phyloP scores from a whole-genome alignment of 2,797 vertebrate genomes.

The Hylomyscus alleni region DNA sequence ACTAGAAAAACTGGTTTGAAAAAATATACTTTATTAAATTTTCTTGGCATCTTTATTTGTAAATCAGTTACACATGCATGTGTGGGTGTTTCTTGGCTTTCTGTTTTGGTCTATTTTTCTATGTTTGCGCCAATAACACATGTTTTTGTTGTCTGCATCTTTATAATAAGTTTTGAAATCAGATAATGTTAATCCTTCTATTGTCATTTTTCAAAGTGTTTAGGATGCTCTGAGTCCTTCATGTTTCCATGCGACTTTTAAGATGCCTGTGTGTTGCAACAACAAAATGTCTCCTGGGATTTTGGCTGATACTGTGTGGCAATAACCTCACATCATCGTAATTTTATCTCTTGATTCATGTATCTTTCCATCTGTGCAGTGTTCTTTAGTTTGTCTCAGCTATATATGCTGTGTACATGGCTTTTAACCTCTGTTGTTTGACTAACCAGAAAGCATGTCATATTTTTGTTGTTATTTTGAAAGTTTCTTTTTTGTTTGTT shows the following conservation, averaged over 20 bases:
- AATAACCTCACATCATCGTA: neutral
- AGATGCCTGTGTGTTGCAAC: neutral
- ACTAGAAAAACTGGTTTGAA: neutral
- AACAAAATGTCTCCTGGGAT: neutral
- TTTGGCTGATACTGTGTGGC: neutral
- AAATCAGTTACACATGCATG: neutral
- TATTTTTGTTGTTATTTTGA: neutral
- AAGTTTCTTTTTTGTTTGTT: neutral
- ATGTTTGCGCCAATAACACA: constrained; percentile 52
- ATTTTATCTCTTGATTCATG: neutral
- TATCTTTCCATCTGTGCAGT: too few species aligned
- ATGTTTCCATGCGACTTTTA: neutral
- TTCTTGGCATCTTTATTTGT: neutral
- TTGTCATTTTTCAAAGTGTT: neutral
- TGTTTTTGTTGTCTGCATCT: neutral
- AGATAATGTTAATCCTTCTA: neutral
- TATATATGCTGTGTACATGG: neutral
- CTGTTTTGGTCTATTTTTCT: constrained; percentile 19
- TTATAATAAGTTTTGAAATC: constrained; percentile 18
- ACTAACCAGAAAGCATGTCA: neutral
- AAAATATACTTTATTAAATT: neutral
- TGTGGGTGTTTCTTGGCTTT: constrained; percentile 29
- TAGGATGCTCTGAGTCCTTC: neutral
- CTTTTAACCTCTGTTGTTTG: neutral
- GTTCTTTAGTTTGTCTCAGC: neutral